Evolutionary conservation across 2,888 invertebrate species (phyloP), one percentile per base, ranked within the genome.

Genomic region (Hoplodrina blanda): DNA sequence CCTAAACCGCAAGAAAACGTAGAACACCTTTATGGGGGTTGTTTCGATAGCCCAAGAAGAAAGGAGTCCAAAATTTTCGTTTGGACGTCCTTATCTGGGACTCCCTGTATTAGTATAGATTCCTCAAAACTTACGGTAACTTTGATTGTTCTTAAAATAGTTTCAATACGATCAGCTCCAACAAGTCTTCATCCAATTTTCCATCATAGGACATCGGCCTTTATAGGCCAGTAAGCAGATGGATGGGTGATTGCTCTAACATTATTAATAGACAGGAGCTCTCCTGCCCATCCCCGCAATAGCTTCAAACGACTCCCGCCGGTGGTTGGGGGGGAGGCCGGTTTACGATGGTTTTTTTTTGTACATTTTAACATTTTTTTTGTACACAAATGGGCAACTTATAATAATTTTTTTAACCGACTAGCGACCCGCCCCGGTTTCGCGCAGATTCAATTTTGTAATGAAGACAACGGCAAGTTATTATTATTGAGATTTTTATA

Each of bases 211-310:
- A 62, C 11, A 25, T 62, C 25, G 49, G 69, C 55, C 8, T 76
- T 70, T 74, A 53, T 73, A 73, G 62, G 50, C 52, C 60, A 73
- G 37, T 62, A 62, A 56, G 53, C 62, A 79, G 74, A 63, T 60
- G 55, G 49, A 65, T 62, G 50, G 52, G 37, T 62, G 65, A 55
- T 41, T 41, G 41, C 11, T 60, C 49, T 54, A 62, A 49, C 46
- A 19, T 59, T 76, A 76, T 74, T 63, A 74, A 73, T 67, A 74
- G 75, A 60, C 55, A 20, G 75, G 68, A 73, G 74, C 68, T 49
- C 62, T 20, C 25, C 74, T 64, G 76, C 76, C 80, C 76, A 64
- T 74, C 68, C 76, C 80, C 75, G 46, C 56, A 44, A 41, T 50
- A 63, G 50, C 30, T 46, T 63, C 49, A 59, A 55, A 15, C 55